phyloP scores from a whole-genome alignment of 2,888 invertebrate genomes.

The Netelia inedita region DNA sequence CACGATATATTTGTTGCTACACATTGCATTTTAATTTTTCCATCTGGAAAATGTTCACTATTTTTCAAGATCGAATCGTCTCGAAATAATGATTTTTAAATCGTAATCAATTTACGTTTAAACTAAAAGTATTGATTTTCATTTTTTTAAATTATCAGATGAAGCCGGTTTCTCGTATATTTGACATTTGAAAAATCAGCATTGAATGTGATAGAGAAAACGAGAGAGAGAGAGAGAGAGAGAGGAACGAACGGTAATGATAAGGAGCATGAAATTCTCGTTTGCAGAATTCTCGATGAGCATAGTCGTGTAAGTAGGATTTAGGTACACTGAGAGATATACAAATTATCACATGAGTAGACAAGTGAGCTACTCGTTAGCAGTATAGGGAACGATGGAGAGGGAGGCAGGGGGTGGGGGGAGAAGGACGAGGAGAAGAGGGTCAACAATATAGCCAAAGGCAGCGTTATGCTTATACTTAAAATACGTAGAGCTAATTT shows the following conservation, averaged over 20 bases:
- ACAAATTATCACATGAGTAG: slow-evolving; percentile 84
- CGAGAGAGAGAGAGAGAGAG: slow-evolving; percentile 15
- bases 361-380: slow-evolving; percentile 83
- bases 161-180: background rate
- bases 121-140: background rate
- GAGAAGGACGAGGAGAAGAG: slow-evolving; percentile 60
- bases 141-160: background rate
- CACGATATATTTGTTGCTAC: too few relatives aligned
- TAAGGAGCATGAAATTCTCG: slow-evolving; percentile 37
- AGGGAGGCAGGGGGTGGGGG: background rate
- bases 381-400: slow-evolving; percentile 72
- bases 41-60: too few relatives aligned
- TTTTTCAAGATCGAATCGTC: too few relatives aligned
- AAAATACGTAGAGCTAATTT: slow-evolving; percentile 78
- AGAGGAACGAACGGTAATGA: slow-evolving; percentile 31
- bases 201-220: background rate
- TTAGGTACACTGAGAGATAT: slow-evolving; percentile 83
- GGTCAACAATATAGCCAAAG: slow-evolving; percentile 84
- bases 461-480: slow-evolving; percentile 82
- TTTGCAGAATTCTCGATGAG: slow-evolving; percentile 62
- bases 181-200: background rate
- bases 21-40: too few relatives aligned
- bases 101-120: too few relatives aligned
- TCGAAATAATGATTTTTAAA: too few relatives aligned
- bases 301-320: slow-evolving; percentile 72